These are phyloP conservation scores for Melanostoma scalare DNA, from an alignment of 2,888 invertebrate species.

Conservation along the genomic window DNA sequence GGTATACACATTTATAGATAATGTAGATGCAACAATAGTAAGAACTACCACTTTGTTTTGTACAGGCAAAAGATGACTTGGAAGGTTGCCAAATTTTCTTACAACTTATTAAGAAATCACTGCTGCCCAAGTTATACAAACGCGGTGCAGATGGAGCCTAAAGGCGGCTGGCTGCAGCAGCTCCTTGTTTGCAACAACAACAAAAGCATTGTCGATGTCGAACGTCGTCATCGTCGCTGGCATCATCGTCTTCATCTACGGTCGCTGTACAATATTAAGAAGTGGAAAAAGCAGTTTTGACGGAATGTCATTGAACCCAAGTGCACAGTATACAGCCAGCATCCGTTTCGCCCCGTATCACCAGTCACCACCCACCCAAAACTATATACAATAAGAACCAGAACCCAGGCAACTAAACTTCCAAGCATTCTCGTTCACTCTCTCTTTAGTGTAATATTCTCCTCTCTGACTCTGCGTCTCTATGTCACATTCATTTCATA, in stretches of 20 bases:
- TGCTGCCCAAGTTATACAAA: slow-evolving; percentile 66
- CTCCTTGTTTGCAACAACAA: slow-evolving; percentile 22
- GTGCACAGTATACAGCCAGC: slow-evolving; percentile 30
- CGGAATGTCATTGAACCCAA: slow-evolving; percentile 67
- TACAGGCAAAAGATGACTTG: slow-evolving; percentile 46
- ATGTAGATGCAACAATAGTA: slow-evolving; percentile 4
- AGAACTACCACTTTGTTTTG: neutral
- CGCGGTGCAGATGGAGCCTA: slow-evolving; percentile 35
- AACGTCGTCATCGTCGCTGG: slow-evolving; percentile 11
- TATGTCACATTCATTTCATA: slow-evolving; percentile 63
- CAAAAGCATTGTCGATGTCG: slow-evolving; percentile 18
- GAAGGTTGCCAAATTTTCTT: slow-evolving; percentile 58
- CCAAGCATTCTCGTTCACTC: slow-evolving; percentile 13
- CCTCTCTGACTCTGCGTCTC: neutral
- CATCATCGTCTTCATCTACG: slow-evolving; percentile 17
- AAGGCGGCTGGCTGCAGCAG: slow-evolving; percentile 13
- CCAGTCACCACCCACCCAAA: slow-evolving; percentile 65
- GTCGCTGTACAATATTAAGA: slow-evolving; percentile 58
- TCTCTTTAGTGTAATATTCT: neutral
- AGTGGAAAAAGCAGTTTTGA: slow-evolving; percentile 58
- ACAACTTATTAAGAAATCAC: slow-evolving; percentile 65
- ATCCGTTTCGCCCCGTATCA: slow-evolving; percentile 51
- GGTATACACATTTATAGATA: neutral
- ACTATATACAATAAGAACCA: slow-evolving; percentile 54
- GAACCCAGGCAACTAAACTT: slow-evolving; percentile 37